A percentile compares a stretch with the other conserved stretches of the same genome.
These are phyloP conservation scores for Diplazon laetatorius DNA, from an alignment of 2,888 invertebrate species.

Conservation along the genomic window DNA sequence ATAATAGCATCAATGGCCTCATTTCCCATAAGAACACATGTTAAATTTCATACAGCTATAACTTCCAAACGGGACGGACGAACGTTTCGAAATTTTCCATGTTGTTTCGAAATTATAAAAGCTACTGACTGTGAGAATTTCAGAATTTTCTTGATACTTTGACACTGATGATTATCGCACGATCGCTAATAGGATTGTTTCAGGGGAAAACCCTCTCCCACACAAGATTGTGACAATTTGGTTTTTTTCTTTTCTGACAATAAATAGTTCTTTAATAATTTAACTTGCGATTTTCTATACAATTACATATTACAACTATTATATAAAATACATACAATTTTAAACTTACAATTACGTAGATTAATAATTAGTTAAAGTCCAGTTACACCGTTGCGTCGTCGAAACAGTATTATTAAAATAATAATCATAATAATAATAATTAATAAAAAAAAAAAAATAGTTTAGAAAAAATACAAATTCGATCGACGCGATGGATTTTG, in stretches of 20 bases:
- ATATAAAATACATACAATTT: slow-evolving; percentile 73
- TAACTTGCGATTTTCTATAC: slow-evolving; percentile 75
- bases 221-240: no score
- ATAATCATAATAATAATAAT: slow-evolving; percentile 4
- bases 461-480: no score
- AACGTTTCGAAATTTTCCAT: no score
- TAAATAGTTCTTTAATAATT: slow-evolving; percentile 81
- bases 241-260: slow-evolving; percentile 71
- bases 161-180: no score
- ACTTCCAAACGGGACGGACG: no score
- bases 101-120: no score
- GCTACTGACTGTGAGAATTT: no score
- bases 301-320: slow-evolving; percentile 69
- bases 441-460: slow-evolving; percentile 1
- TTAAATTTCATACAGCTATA: no score
- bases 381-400: slow-evolving; percentile 27
- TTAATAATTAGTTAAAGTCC: slow-evolving; percentile 34
- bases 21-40: no score
- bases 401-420: slow-evolving; percentile 26
- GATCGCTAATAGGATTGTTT: slow-evolving; percentile 8
- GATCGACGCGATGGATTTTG: slow-evolving; percentile 27
- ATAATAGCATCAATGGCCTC: no score
- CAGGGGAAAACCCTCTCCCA: no score
- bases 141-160: no score
- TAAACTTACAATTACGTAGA: slow-evolving; percentile 26